Conservation (phyloP, 2,113 vertebrate species). For the Vidua chalybeata region DNA sequence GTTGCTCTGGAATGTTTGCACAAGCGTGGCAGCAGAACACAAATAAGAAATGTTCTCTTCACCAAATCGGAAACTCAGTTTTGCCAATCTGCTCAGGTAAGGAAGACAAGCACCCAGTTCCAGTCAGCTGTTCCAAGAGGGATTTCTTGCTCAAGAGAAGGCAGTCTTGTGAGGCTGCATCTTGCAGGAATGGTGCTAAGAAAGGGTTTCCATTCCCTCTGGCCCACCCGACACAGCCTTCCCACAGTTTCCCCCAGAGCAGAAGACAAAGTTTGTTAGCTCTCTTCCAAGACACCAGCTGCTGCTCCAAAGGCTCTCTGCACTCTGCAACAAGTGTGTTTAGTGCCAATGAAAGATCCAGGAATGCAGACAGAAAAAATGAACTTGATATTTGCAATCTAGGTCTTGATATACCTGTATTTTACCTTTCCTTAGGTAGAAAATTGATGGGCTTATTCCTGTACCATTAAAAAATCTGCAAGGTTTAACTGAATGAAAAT, state of each 20-base stretch:
- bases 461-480: neutral
- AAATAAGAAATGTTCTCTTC: neutral
- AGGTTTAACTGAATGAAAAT: neutral
- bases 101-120: neutral
- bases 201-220: neutral
- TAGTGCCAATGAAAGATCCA: neutral
- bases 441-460: neutral
- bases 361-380: neutral
- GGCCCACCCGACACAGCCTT: fast-evolving
- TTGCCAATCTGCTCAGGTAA: neutral
- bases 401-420: neutral
- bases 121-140: neutral
- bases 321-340: neutral
- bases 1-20: neutral
- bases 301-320: neutral
- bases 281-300: neutral
- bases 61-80: neutral
- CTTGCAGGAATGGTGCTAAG: neutral
- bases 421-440: neutral
- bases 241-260: neutral
- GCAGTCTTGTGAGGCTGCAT: neutral
- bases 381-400: neutral
- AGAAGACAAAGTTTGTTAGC: neutral
- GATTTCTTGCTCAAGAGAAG: neutral
- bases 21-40: neutral